phyloP scores from a whole-genome alignment of 2,888 invertebrate genomes.

The Tetragnatha montana region DNA sequence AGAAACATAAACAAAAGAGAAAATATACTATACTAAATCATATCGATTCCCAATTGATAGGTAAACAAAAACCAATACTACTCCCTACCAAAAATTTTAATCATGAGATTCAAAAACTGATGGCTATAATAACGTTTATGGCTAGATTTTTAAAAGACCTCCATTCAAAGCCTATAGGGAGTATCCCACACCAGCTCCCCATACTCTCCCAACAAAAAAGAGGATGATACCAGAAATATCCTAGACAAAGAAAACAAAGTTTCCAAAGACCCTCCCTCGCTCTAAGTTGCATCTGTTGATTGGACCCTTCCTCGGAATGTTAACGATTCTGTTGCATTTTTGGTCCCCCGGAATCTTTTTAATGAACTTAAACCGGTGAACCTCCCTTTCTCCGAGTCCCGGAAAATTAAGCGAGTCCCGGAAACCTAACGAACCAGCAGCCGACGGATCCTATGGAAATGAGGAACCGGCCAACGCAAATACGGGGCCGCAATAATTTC shows the following conservation, averaged over 20 bases:
- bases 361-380: conserved; percentile 58
- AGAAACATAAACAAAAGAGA: no score
- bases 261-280: background rate
- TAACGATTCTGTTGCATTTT: conserved; percentile 69
- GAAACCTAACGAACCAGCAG: conserved; percentile 60
- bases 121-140: no score
- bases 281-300: conserved; percentile 58
- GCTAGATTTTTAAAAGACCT: no score
- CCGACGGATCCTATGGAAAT: conserved; percentile 64
- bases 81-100: no score
- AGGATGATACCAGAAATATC: background rate
- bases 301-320: conserved; percentile 41
- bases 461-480: conserved; percentile 16
- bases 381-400: conserved; percentile 14
- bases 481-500: conserved; percentile 24
- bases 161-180: no score
- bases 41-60: no score
- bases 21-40: no score
- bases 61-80: no score
- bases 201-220: no score
- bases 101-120: no score
- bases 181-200: no score
- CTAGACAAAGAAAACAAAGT: background rate
- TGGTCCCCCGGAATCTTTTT: conserved; percentile 51
- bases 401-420: conserved; percentile 60